Conservation (phyloP, 2,113 vertebrate genomes). For the Labeo catla region DNA sequence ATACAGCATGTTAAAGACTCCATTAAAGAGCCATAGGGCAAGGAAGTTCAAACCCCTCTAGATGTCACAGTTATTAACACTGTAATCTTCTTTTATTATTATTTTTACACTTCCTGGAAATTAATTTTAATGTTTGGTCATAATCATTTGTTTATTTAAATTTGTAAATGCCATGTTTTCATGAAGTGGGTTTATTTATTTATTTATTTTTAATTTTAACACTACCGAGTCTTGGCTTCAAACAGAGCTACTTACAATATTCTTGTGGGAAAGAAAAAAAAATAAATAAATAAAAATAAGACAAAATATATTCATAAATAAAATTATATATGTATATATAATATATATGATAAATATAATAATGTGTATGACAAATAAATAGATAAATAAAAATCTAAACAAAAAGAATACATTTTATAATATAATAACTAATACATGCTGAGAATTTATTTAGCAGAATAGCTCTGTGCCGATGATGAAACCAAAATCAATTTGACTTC, state of each 20-base stretch:
- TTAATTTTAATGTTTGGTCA: neutral
- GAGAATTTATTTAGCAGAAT: neutral
- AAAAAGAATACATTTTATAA: neutral
- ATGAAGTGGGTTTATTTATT: neutral
- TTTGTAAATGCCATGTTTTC: neutral
- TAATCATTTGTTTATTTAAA: neutral
- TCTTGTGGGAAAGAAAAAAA: no score
- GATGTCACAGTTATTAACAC: neutral
- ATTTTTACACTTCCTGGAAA: neutral
- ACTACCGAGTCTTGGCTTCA: no score
- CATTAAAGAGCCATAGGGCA: neutral
- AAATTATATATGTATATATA: no score
- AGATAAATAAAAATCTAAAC: no score
- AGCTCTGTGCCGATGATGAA: neutral
- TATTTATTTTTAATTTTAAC: no score
- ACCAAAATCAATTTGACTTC: conserved; percentile 49
- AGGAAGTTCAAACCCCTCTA: neutral
- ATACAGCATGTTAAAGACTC: neutral
- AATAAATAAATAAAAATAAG: no score
- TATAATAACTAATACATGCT: neutral
- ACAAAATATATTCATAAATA: no score
- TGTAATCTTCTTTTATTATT: neutral
- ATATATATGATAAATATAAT: no score
- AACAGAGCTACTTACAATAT: no score
- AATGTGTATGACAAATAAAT: no score